Percentiles rank a stretch among this genome's conserved stretches.
These are phyloP conservation scores for Petrosia ficiformis DNA, from an alignment of 37 sponge, comb jelly and placozoan species.

Conservation along the genomic window DNA sequence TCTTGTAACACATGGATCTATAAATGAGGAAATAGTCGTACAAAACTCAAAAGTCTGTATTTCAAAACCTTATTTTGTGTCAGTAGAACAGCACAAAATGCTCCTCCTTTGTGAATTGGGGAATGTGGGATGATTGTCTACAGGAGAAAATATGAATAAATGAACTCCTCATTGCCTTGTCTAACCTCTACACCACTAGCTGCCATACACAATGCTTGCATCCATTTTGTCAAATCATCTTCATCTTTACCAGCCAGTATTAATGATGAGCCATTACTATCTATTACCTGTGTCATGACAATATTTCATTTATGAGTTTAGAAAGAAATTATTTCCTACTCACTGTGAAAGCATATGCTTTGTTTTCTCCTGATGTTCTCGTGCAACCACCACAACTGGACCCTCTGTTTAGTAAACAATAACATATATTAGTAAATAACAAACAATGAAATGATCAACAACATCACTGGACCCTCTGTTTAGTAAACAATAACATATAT, in stretches of 20 bases:
- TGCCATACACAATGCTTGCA: constrained; percentile 61
- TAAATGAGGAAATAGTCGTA: neutral
- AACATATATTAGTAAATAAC: neutral
- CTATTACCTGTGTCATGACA: constrained; percentile 2
- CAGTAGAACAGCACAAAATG: constrained; percentile 34
- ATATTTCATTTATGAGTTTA: neutral
- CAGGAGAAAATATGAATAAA: neutral
- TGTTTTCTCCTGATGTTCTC: constrained; percentile 28
- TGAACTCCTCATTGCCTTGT: neutral
- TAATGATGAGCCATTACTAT: neutral
- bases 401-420: neutral
- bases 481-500: neutral
- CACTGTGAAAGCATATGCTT: constrained; percentile 40
- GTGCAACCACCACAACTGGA: constrained; percentile 41
- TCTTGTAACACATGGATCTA: constrained; percentile 66
- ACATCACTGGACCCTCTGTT: constrained; percentile 13
- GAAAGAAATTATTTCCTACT: neutral
- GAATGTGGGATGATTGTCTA: neutral
- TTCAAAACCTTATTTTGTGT: constrained; percentile 31
- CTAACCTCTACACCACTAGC: constrained; percentile 16
- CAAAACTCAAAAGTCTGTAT: neutral
- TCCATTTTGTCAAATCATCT: constrained; percentile 61
- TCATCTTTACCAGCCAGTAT: constrained; percentile 45
- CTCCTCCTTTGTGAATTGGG: neutral
- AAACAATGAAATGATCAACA: too few species aligned